phyloP scores from a whole-genome alignment of 2,888 invertebrate species.

The Byasa hedistus region DNA sequence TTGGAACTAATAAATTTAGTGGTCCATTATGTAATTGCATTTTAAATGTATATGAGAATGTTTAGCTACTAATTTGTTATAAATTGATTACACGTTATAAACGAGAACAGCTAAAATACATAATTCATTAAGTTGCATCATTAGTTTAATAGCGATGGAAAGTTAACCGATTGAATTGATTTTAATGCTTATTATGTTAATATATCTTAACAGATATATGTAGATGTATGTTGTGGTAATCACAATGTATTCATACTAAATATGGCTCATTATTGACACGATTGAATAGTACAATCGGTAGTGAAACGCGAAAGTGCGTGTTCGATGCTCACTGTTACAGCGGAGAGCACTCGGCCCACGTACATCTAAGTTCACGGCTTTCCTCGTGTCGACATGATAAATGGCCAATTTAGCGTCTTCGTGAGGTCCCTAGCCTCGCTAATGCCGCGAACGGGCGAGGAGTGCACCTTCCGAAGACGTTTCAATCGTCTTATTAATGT shows the following conservation, averaged over 20 bases:
- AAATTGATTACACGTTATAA: conserved; percentile 9
- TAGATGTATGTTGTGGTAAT: neutral
- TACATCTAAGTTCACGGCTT: conserved; percentile 14
- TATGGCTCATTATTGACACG: conserved; percentile 2
- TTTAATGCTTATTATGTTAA: neutral
- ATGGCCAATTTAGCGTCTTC: conserved; percentile 23
- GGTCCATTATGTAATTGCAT: neutral
- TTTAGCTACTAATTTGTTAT: neutral
- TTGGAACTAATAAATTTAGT: conserved; percentile 32
- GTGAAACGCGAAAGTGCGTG: conserved; percentile 27
- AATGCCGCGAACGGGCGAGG: conserved; percentile 2
- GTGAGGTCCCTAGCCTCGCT: conserved; percentile 8
- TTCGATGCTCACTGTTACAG: conserved; percentile 19
- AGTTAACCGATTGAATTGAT: neutral
- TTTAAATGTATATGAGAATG: neutral
- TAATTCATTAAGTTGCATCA: neutral
- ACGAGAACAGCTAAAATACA: neutral
- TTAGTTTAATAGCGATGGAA: neutral
- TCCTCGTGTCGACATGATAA: conserved; percentile 25
- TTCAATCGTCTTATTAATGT: conserved; percentile 15
- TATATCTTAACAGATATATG: neutral
- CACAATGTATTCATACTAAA: neutral
- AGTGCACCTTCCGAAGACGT: conserved; percentile 2
- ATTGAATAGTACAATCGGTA: conserved; percentile 21
- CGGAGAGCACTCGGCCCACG: conserved; percentile 23